Evolutionary conservation across 2,797 vertebrate genomes (phyloP), one percentile per base, ranked within the genome.

Genomic region (Mionectes olivaceus): DNA sequence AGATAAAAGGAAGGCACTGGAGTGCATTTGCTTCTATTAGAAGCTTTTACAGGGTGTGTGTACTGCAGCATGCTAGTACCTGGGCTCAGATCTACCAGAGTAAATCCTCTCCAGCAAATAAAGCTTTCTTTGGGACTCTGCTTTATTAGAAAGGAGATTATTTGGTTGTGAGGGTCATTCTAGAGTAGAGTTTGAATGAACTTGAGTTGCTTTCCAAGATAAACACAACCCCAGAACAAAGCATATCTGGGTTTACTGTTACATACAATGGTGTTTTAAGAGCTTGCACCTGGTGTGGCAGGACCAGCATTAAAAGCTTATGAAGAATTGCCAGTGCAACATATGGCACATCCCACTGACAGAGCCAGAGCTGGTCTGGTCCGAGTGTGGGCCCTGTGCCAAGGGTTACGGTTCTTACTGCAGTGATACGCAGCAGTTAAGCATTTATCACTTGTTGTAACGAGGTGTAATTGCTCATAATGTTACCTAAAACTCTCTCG

Each of bases 151-250:
- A 80, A 79, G 74, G 83, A 89, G 94, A 95, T 89, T 92, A 86
- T 91, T 94, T 97, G 85, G 91, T 82, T 96, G 95, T 85, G 94
- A 96, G 96, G 91, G 91, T 96, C 95, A 94, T 65, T 80, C 95
- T 90, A 64, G 89, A 96, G 88, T 93, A 93, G 79, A 60, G 67
- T 92, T 92, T 91, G 84, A 95, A 83, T 91, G 91, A 97, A 96
- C 63, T 93, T 60, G 83, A 94, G 83, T 94, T 97, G 93, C 67
- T 94, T 73, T 97, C 95, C 90, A 95, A 93, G 94, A 84, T 95
- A 85, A 96, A 95, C 92, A 96, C 88, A 90, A 74, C 67, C 64
- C 56, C 71, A 86, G 96, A 94, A 96, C 70, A 96, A 96, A 95
- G 96, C 90, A 88, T 95, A 94, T 96, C 60, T 95, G 88, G 79